These are phyloP conservation scores for Nomada ruficornis DNA, from an alignment of 2,888 invertebrate species.

Conservation along the genomic window DNA sequence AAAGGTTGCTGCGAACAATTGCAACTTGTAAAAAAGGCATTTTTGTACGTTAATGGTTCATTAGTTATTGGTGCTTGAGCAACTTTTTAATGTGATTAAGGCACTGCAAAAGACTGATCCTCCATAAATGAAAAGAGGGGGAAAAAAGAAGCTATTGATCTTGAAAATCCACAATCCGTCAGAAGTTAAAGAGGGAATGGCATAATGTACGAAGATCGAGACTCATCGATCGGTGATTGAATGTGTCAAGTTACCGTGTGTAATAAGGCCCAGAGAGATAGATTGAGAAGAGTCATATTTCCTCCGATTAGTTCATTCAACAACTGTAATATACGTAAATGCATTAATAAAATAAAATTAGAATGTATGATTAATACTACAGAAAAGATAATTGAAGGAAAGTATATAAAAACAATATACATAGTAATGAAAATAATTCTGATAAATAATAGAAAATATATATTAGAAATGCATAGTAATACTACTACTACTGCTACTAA, in stretches of 20 bases:
- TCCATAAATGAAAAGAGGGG: conserved; percentile 20
- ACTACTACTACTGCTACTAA: conserved; percentile 12
- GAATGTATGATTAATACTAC: conserved; percentile 38
- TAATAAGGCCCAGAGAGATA: conserved; percentile 53
- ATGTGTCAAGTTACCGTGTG: conserved; percentile 52
- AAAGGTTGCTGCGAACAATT: conserved; percentile 7
- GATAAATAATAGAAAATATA: conserved; percentile 24
- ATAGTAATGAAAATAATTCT: conserved; percentile 45
- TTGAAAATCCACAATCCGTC: conserved; percentile 48
- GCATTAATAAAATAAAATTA: conserved; percentile 52
- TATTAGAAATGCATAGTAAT: conserved; percentile 36
- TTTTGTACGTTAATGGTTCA: conserved; percentile 27
- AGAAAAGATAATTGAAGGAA: conserved; percentile 39
- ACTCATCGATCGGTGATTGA: conserved; percentile 44
- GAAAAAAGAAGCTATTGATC: conserved; percentile 43
- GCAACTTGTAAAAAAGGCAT: conserved; percentile 34
- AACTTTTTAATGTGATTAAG: conserved; percentile 61
- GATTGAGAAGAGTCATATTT: conserved; percentile 43
- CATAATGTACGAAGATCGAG: conserved; percentile 56
- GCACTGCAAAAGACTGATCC: conserved; percentile 70
- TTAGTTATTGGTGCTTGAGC: conserved; percentile 71
- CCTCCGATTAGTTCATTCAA: conserved; percentile 49
- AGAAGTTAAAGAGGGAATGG: conserved; percentile 36
- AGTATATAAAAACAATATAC: conserved; percentile 43
- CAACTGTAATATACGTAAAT: conserved; percentile 54